Evolutionary conservation across 2,797 vertebrate species (phyloP), one percentile per base, ranked within the genome.

Genomic region (Pelodytes ibericus): DNA sequence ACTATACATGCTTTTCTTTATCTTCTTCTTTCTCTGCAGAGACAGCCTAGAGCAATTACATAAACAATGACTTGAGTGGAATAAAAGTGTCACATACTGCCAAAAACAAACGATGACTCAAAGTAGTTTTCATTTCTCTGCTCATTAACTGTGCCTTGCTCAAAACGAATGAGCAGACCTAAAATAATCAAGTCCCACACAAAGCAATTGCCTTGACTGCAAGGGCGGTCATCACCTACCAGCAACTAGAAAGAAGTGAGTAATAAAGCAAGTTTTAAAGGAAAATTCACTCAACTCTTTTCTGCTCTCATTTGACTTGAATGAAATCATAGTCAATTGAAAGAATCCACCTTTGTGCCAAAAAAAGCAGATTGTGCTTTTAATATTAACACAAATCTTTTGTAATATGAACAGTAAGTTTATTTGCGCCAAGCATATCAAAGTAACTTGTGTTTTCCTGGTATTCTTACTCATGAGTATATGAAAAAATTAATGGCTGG

Each of bases 251-350:
- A 89, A 92, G 91, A 90, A 90, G 86, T n/a, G n/a, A n/a, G n/a
- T n/a, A n/a, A n/a, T n/a, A n/a, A 88, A 89, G 90, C 87, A 88
- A 86, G 92, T 91, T 89, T 90, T 90, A 93, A 93, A 92, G 82
- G 84, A 88, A 92, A 92, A 92, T 90, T 89, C 91, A 88, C 85
- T 89, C 84, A 83, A 81, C 81, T 88, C 86, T 85, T 89, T 87
- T 87, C 89, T 81, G 79, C 15, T 53, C 59, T 87, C 85, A 88
- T 87, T 92, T 92, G 84, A 90, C 91, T 89, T 85, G 85, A 86
- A 90, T 87, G 84, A 86, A 89, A 87, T 89, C 86, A 86, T 84
- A 22, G 80, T 85, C 83, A 74, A 59, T 83, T 88, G 89, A 89
- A 89, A 88, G 85, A 88, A 90, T 89, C 84, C 82, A 83, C 88